phyloP scores from a whole-genome alignment of 2,113 vertebrate species.

The Hiodon tergisus region DNA sequence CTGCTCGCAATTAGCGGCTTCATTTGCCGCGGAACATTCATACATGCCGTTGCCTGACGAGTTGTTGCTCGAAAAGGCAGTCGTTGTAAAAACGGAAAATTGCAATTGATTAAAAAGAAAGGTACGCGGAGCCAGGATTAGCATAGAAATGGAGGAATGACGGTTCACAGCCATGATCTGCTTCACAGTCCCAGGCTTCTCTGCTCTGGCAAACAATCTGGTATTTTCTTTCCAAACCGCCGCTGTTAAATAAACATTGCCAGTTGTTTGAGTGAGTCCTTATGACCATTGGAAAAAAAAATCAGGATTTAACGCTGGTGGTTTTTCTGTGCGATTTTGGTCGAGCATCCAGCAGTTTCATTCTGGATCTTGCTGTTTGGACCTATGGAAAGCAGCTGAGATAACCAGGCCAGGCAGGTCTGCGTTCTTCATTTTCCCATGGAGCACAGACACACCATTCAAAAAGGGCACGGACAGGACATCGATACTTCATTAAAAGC shows the following conservation, averaged over 20 bases:
- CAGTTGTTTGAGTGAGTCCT: not conserved
- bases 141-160: not conserved
- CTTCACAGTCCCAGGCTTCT: not conserved
- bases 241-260: not conserved
- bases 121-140: not conserved
- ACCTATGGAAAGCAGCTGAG: too few species aligned
- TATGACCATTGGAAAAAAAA: too few species aligned
- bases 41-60: not conserved
- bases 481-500: too few species aligned
- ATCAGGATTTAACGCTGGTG: not conserved
- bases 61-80: not conserved
- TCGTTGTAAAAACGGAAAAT: slow-evolving; percentile 1
- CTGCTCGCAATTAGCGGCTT: not conserved
- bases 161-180: not conserved
- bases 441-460: not conserved
- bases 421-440: not conserved
- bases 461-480: too few species aligned
- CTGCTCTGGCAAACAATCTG: not conserved
- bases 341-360: too few species aligned
- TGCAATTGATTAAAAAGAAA: slow-evolving; percentile 12
- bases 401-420: not conserved
- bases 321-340: not conserved
- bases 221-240: not conserved
- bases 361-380: too few species aligned
- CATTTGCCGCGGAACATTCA: not conserved